Evolutionary conservation across 2,888 invertebrate species (phyloP).

Genomic region (Lissonota sp.): DNA sequence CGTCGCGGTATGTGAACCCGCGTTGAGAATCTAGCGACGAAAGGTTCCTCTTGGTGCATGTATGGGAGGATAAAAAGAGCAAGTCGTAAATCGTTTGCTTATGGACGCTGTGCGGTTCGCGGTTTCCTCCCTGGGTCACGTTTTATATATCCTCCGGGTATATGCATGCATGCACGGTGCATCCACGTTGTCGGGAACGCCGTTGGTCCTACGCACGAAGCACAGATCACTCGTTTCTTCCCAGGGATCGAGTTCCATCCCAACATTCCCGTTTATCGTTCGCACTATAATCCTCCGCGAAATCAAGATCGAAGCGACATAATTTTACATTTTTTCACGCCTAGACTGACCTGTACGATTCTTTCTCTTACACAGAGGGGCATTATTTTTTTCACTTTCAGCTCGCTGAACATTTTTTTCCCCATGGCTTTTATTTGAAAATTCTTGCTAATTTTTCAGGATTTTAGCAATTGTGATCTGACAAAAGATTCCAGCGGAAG

Average conservation of each 20-base stretch:
- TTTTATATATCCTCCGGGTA: conserved; percentile 67
- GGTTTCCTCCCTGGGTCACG: conserved; percentile 76
- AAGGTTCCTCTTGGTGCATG: conserved; percentile 10
- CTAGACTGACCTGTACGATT: too few relatives aligned
- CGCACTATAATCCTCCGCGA: background rate
- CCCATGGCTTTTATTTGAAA: too few relatives aligned
- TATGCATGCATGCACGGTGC: conserved; percentile 21
- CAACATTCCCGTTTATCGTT: conserved; percentile 10
- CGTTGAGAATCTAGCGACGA: conserved; percentile 1
- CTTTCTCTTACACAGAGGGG: too few relatives aligned
- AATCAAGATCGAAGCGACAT: background rate
- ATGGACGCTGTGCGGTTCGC: conserved; percentile 75
- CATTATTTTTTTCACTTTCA: too few relatives aligned
- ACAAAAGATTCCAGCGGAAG: too few relatives aligned
- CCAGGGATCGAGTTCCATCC: conserved; percentile 41
- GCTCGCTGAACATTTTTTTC: too few relatives aligned
- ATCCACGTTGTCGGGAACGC: conserved; percentile 1
- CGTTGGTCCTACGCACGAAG: conserved; percentile 55
- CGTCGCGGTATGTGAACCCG: conserved; percentile 56
- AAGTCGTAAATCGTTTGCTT: conserved; percentile 77
- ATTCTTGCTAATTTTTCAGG: too few relatives aligned
- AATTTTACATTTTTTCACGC: background rate
- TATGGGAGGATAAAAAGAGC: conserved; percentile 65
- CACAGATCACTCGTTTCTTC: conserved; percentile 55
- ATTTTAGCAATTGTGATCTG: too few relatives aligned